Conservation (phyloP, 64 coral and sea anemone genomes). For the Actinia equina region DNA sequence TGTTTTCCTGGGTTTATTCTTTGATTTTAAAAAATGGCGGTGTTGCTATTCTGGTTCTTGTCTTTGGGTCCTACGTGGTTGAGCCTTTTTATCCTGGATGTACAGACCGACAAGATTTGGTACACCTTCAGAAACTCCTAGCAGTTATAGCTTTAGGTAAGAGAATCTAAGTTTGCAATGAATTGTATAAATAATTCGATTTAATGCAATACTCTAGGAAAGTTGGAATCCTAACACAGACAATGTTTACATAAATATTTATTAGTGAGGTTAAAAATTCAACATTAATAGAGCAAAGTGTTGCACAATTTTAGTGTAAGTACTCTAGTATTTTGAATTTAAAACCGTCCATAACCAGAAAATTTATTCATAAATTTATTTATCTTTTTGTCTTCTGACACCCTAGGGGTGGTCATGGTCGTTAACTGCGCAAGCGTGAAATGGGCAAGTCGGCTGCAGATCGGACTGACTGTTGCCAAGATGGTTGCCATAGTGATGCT, state of each 20-base stretch:
- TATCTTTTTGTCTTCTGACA: background rate
- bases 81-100: constrained; percentile 51
- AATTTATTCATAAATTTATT: background rate
- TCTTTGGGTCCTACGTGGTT: constrained; percentile 41
- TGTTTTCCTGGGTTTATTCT: constrained; percentile 43
- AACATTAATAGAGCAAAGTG: no score
- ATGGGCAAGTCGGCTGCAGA: constrained; percentile 58
- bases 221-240: no score
- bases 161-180: background rate
- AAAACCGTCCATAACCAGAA: no score
- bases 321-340: no score
- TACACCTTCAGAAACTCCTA: constrained; percentile 32
- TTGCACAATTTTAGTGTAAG: no score
- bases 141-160: constrained; percentile 65
- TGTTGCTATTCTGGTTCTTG: constrained; percentile 24
- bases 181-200: background rate
- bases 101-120: constrained; percentile 20
- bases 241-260: no score
- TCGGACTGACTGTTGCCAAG: constrained; percentile 50
- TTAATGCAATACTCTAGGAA: no score
- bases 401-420: constrained; percentile 8
- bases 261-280: no score
- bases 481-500: constrained; percentile 64
- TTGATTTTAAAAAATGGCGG: constrained; percentile 29
- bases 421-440: constrained; percentile 63